A percentile compares a stretch with the other conserved stretches of the same genome.
phyloP scores from a whole-genome alignment of 2,888 invertebrate genomes.

The Melinopterus prodromus region DNA sequence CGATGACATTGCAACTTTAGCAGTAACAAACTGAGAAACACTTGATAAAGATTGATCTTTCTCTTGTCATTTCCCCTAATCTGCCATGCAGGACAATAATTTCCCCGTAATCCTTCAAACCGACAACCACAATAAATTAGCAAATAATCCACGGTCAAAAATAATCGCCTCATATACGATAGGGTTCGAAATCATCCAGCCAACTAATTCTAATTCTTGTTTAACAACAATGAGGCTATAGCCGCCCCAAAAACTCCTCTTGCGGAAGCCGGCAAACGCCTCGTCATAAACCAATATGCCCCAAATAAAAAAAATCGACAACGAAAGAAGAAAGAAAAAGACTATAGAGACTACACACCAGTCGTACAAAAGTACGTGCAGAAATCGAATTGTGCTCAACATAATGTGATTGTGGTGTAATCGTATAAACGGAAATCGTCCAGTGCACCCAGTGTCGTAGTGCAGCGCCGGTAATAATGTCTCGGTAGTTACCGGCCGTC shows the following conservation, averaged over 20 bases:
- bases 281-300: slow-evolving; percentile 7
- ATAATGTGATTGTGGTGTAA: slow-evolving; percentile 61
- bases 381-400: slow-evolving; percentile 42
- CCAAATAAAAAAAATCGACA: slow-evolving; percentile 13
- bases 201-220: slow-evolving; percentile 47
- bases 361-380: slow-evolving; percentile 37
- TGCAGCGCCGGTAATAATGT: slow-evolving; percentile 53
- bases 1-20: too few species aligned
- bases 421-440: slow-evolving; percentile 58
- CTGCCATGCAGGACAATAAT: too few species aligned
- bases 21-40: too few species aligned
- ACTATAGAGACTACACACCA: slow-evolving; percentile 5
- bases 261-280: slow-evolving; percentile 27
- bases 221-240: slow-evolving; percentile 47
- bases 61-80: too few species aligned
- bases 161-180: slow-evolving; percentile 6
- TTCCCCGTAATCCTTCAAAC: too few species aligned
- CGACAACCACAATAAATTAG: too few species aligned
- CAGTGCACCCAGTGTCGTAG: slow-evolving; percentile 58
- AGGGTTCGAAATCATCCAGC: slow-evolving; percentile 25
- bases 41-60: too few species aligned
- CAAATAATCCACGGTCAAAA: too few species aligned
- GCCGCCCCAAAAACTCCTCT: slow-evolving; percentile 38
- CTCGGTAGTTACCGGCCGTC: slow-evolving; percentile 26
- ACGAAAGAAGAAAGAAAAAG: slow-evolving; percentile 11